phyloP scores from a whole-genome alignment of 2,888 invertebrate genomes.

The Cetonia aurata region DNA sequence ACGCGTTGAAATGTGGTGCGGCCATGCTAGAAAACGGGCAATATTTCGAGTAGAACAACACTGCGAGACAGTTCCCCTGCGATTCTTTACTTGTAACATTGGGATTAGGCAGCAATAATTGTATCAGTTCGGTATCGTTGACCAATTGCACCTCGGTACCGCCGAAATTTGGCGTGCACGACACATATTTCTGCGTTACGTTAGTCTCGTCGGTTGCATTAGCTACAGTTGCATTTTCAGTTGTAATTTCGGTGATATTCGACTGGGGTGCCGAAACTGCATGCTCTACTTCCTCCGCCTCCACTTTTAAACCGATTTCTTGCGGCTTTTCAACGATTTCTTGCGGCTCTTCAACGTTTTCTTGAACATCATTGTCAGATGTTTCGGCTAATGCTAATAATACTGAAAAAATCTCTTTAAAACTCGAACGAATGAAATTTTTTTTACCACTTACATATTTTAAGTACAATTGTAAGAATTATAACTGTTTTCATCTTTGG shows the following conservation, averaged over 20 bases:
- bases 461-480: background rate
- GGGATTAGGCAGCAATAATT: constrained; percentile 73
- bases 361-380: constrained; percentile 5
- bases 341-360: constrained; percentile 21
- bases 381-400: constrained; percentile 6
- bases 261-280: no score
- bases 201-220: constrained; percentile 52
- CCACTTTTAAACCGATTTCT: constrained; percentile 34
- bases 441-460: constrained; percentile 15
- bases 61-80: constrained; percentile 78
- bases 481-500: constrained; percentile 11
- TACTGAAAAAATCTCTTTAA: background rate
- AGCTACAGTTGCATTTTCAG: constrained; percentile 45
- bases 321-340: constrained; percentile 20
- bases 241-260: constrained; percentile 37
- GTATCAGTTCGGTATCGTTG: constrained; percentile 78
- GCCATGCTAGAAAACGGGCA: constrained; percentile 93
- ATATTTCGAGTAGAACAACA: constrained; percentile 90
- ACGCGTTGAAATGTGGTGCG: constrained; percentile 91
- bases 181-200: constrained; percentile 59
- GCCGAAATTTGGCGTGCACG: constrained; percentile 60
- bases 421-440: background rate
- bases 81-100: constrained; percentile 76
- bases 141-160: constrained; percentile 73
- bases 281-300: constrained; percentile 33